Base-by-base conservation (phyloP, 2,113 vertebrate genomes). In the Anolis carolinensis region DNA sequence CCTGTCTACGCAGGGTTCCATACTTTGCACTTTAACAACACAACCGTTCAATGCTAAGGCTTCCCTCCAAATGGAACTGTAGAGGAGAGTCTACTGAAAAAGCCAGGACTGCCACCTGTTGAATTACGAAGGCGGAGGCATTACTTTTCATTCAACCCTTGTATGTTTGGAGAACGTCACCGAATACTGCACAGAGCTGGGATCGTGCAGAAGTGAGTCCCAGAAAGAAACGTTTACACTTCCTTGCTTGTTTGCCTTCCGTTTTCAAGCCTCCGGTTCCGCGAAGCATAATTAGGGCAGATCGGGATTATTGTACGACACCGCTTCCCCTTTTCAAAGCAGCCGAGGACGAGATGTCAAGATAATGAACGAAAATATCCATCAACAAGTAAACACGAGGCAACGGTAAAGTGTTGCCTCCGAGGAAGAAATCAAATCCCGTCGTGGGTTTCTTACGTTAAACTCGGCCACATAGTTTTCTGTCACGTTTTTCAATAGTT, bases 191-290 rank as follows among this genome's bases (percentile, higher is more conserved):
- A 52, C 90, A 88, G 74, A 79, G 36, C 3, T 63, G 91, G 94
- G 90, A 82, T 39, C 25, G 76, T 70, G 78, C 55, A 1, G 27
- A 84, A 93, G 59, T 59, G 83, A 88, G 90, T 30, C 59, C 21
- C 82, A 13, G 89, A 90, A 91, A 84, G 44, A 55, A 68, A 78
- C 63, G 89, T 81, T 59, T 91, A 89, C 73, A 81, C 20, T 75
- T 73, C 0, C 48, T 72, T 85, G 80, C 92, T 93, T 93, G 90
- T 95, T 93, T 89, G 86, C 86, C 74, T 89, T 90, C 70, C 39
- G 0, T 86, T 93, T 95, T 86, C 82, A 78, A 92, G 77, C 76
- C 88, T 82, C 73, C 32, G 76, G 62, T 84, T 21, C 3, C 1
- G 63, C 25, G 82, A 48, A 79, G 63, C 74, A 83, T 75, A 81